Percentiles rank a stretch among this genome's conserved stretches.
Evolutionary conservation across 2,113 vertebrate genomes (phyloP).

Genomic region (Mobula birostris): DNA sequence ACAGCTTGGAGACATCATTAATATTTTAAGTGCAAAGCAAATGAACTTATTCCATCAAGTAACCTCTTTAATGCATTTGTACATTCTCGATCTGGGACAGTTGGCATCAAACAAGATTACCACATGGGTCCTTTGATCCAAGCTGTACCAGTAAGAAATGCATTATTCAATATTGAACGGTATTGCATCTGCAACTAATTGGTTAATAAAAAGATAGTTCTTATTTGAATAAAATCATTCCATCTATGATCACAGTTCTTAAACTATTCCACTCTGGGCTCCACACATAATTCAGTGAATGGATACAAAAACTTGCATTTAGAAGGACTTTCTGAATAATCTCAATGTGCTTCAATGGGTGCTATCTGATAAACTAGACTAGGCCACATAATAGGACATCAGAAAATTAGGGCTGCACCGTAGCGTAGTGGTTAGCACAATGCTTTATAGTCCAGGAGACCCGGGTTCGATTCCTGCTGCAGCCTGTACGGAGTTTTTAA

Average conservation of each 20-base stretch:
- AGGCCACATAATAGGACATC: too few relatives aligned
- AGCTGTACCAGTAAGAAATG: background rate
- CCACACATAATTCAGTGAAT: background rate
- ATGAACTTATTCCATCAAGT: background rate
- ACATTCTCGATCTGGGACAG: background rate
- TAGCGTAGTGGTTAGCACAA: too few relatives aligned
- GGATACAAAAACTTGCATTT: background rate
- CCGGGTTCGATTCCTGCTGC: too few relatives aligned
- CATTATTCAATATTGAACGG: background rate
- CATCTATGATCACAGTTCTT: background rate
- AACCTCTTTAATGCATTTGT: background rate
- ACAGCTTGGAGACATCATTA: slow-evolving; percentile 5
- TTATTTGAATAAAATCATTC: background rate
- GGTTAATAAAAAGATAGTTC: background rate
- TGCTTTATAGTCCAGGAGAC: too few relatives aligned
- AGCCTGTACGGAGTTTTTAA: too few relatives aligned
- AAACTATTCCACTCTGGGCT: background rate
- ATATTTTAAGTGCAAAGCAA: background rate
- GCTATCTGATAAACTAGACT: too few relatives aligned
- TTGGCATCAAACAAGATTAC: background rate
- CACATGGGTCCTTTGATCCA: background rate
- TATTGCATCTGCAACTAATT: background rate
- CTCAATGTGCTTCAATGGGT: background rate
- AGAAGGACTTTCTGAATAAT: background rate
- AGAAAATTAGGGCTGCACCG: too few relatives aligned